A percentile compares a stretch with the other conserved stretches of the same genome.
Conservation (phyloP, 1,140 invertebrate species). For the Drosophila subobscura region DNA sequence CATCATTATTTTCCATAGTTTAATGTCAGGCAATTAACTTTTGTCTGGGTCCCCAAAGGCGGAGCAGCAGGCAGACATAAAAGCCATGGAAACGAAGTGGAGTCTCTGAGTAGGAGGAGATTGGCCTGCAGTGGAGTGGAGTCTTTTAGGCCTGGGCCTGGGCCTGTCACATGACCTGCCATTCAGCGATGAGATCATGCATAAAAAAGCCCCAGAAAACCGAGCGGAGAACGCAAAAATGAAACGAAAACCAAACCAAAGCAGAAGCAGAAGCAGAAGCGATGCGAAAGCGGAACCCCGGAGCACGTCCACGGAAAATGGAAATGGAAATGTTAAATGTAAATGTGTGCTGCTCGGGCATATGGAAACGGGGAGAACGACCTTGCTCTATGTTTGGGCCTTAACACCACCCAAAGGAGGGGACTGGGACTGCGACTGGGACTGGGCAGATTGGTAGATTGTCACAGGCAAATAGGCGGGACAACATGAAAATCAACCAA, state of each 20-base stretch:
- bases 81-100: neutral
- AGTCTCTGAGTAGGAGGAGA: slow-evolving; percentile 9
- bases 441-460: slow-evolving; percentile 47
- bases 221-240: slow-evolving; percentile 14
- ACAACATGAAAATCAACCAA: slow-evolving; percentile 80
- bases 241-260: neutral
- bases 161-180: slow-evolving; percentile 60
- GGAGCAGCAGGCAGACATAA: neutral
- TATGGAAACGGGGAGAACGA: slow-evolving; percentile 71
- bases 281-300: slow-evolving; percentile 39
- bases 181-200: slow-evolving; percentile 80
- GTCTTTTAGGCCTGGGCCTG: slow-evolving; percentile 22
- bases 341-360: slow-evolving; percentile 63
- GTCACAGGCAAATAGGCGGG: slow-evolving; percentile 77
- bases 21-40: slow-evolving; percentile 81
- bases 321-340: slow-evolving; percentile 78
- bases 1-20: slow-evolving; percentile 69
- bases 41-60: slow-evolving; percentile 58
- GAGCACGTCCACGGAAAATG: slow-evolving; percentile 54
- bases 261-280: neutral
- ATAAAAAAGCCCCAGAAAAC: slow-evolving; percentile 70
- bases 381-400: slow-evolving; percentile 79
- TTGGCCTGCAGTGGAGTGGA: neutral
- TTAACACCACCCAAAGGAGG: slow-evolving; percentile 60
- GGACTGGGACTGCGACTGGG: neutral